Conservation (phyloP, 2,113 vertebrate genomes). For the Cynoglossus semilaevis region DNA sequence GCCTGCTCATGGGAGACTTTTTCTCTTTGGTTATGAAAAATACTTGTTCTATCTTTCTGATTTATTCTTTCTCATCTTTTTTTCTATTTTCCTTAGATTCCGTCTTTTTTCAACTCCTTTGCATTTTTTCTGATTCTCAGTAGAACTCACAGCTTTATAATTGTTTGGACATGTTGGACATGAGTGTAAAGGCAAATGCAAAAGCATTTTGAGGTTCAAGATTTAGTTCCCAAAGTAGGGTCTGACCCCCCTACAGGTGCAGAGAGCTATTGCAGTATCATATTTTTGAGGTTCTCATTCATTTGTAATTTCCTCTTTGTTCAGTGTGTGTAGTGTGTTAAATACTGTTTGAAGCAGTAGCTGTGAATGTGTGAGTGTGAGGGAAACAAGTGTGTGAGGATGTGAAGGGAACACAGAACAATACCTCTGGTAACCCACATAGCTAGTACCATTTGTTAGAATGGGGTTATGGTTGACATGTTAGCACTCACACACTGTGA, state of each 20-base stretch:
- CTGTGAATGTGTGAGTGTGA: neutral
- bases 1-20: too few species aligned
- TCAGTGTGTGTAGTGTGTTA: too few species aligned
- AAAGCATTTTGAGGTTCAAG: too few species aligned
- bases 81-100: neutral
- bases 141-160: neutral
- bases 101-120: neutral
- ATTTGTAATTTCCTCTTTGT: too few species aligned
- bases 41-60: constrained; percentile 35
- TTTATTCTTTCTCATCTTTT: constrained; percentile 22
- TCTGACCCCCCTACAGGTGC: too few species aligned
- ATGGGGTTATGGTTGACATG: constrained; percentile 43
- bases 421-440: constrained; percentile 2
- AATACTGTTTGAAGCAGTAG: too few species aligned
- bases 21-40: constrained; percentile 50
- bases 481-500: constrained; percentile 49
- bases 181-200: too few species aligned
- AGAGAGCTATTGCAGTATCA: too few species aligned
- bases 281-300: too few species aligned
- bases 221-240: too few species aligned
- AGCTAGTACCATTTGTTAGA: constrained; percentile 48
- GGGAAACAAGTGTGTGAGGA: too few species aligned
- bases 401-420: neutral
- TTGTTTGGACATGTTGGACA: too few species aligned
- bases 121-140: neutral